Base-by-base conservation (phyloP, 2,888 invertebrate species). In the Nomada flava region DNA sequence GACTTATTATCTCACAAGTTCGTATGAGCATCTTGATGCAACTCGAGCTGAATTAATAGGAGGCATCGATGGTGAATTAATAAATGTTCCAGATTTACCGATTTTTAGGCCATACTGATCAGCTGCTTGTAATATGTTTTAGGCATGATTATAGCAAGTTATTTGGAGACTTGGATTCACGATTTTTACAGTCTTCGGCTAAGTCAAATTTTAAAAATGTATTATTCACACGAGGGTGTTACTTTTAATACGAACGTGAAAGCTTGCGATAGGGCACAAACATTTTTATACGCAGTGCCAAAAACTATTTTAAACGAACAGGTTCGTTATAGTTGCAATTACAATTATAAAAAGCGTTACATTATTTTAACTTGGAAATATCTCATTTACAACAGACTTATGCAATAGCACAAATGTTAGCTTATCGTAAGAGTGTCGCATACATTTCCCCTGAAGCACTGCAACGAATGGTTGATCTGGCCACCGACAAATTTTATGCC, bases 21-120 rank as follows among this genome's bases (percentile, higher is more conserved):
- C 93, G 76, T 94, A 94, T 18, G 90, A 94, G 0, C 94, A 95
- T 84, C 96, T 96, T 95, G 96, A 96, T 85, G 94, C 96, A 86
- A 96, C 96, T 9, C 95, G 96, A 88, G 95, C 96, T 29, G 96
- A 96, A 93, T 95, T 96, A 72, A 91, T 96, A 53, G 96, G 95
- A 53, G 96, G 96, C 50, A 94, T 97, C 64, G 96, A 97, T 91
- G 96, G 96, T 95, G 94, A 89, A 20, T 13, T 44, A 60, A 44
- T 44, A 15, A 42, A n/a, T 29, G 15, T 53, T 20, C 10, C 4
- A 18, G n/a, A 18, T 7, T 13, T 57, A 1, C 11, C 20, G 23
- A 11, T 57, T 64, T 64, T 52, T 53, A 13, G 23, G n/a, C n/a
- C 0, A 13, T 50, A 47, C 0, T 2, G 42, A 26, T 1, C 3